Percentiles rank a stretch among this genome's conserved stretches.
Evolutionary conservation across 1,140 invertebrate species (phyloP).

Genomic region (Rhagoletis zephyria): DNA sequence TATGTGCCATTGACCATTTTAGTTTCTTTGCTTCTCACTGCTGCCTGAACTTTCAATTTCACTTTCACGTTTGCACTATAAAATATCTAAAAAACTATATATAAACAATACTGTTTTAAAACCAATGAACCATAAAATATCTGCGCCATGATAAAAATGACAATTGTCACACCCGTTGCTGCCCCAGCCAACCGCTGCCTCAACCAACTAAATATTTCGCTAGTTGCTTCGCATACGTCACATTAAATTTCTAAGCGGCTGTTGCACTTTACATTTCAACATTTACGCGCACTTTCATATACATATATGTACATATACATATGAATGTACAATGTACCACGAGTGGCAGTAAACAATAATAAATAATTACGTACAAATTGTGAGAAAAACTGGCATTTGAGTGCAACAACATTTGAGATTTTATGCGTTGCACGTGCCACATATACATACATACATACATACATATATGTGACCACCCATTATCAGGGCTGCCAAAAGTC

Average conservation of each 20-base stretch:
- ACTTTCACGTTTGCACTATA: too few species aligned
- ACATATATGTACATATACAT: background rate
- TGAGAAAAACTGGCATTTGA: slow-evolving; percentile 45
- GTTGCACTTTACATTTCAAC: slow-evolving; percentile 15
- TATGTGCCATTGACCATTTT: too few species aligned
- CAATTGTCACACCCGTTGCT: background rate
- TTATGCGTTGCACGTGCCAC: slow-evolving; percentile 7
- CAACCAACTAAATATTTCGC: background rate
- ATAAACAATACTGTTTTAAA: background rate
- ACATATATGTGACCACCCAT: too few species aligned
- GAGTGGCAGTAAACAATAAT: background rate
- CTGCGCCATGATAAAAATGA: background rate
- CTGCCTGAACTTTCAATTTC: too few species aligned
- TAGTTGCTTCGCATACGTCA: background rate
- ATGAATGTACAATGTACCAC: background rate
- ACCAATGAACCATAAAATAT: slow-evolving; percentile 10
- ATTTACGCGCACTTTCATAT: background rate
- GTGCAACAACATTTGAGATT: background rate
- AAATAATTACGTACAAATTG: slow-evolving; percentile 7
- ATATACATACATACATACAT: background rate
- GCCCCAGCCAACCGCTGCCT: background rate
- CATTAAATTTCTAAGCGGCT: slow-evolving; percentile 8
- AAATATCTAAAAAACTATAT: too few species aligned
- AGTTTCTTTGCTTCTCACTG: too few species aligned
- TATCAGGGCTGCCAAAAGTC: too few species aligned